Base-by-base conservation (phyloP, 2,888 invertebrate species). In the Limenitis camilla region DNA sequence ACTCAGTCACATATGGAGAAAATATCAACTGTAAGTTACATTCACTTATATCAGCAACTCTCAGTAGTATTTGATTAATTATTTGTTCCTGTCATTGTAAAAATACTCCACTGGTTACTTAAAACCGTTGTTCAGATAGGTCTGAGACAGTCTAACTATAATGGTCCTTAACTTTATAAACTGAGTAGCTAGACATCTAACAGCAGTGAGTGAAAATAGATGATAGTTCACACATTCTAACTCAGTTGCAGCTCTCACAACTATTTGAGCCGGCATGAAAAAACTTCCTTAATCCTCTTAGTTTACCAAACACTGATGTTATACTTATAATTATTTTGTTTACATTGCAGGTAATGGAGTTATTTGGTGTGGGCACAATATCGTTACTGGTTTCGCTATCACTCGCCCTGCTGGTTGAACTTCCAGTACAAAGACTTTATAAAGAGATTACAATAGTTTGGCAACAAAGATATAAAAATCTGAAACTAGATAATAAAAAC, bases 381-480 rank as follows among this genome's bases (percentile, higher is more conserved):
- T 80, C 85, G 41, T 84, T 80, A 72, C 53, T 73, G 60, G 69
- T 71, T 6, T 82, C 86, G 40, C 59, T 84, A 31, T 81, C 80
- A 1, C 77, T 86, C 9, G 78, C 82, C 9, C 64, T 86, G 61
- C 72, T 83, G 31, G 79, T 85, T 58, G 86, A 86, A 68, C 54
- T 80, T 5, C 86, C 86, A 5, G 69, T 71, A 53, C 76, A 72
- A 68, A 71, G 81, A 7, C 73, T 86, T 58, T 71, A 71, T 52
- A 69, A 72, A 40, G 75, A 78, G 36, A 71, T 81, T 33, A 57
- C 52, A 19, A 38, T 30, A 11, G 5, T 30, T 28, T 11, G 4
- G 7, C 2, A 6, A 28, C n/a, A 19, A 19, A 19, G 19, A 19
- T 19, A 19, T 19, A 19, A 19, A 19, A 19, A 19, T 19, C 9